phyloP scores from a whole-genome alignment of 2,113 vertebrate genomes.

The Takifugu bimaculatus region DNA sequence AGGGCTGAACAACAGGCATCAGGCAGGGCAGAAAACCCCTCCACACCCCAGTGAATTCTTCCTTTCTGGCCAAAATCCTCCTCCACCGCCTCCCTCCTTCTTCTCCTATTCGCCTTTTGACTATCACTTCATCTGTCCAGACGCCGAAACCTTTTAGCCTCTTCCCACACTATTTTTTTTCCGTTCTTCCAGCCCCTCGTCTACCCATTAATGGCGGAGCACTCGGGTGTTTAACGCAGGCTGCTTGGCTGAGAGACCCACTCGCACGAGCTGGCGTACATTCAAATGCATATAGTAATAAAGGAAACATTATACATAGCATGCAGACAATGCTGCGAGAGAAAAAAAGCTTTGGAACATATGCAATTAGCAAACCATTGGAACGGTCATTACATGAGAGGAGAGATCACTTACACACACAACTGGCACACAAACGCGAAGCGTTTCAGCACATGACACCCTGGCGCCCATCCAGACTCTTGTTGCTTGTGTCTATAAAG shows the following conservation, averaged over 20 bases:
- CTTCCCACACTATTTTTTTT: background rate
- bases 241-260: background rate
- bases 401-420: constrained; percentile 51
- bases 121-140: constrained; percentile 9
- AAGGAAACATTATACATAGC: constrained; percentile 7
- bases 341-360: constrained; percentile 44
- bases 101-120: constrained; percentile 1
- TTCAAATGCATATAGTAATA: constrained; percentile 2
- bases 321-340: constrained; percentile 15
- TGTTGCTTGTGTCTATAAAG: constrained; percentile 65
- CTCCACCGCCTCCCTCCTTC: constrained; percentile 1
- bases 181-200: background rate
- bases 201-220: background rate
- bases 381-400: constrained; percentile 50
- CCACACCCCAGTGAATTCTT: constrained; percentile 29
- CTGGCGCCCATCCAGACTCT: constrained; percentile 57
- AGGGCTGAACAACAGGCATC: constrained; percentile 53
- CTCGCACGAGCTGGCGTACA: constrained; percentile 4
- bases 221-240: constrained; percentile 1
- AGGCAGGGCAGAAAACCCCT: constrained; percentile 44
- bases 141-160: background rate
- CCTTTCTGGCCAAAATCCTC: constrained; percentile 15
- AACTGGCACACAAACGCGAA: background rate
- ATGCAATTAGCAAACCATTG: constrained; percentile 56
- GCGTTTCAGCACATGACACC: constrained; percentile 10